Evolutionary conservation across 2,797 vertebrate species (phyloP).

Genomic region (Catamblyrhynchus diadema): DNA sequence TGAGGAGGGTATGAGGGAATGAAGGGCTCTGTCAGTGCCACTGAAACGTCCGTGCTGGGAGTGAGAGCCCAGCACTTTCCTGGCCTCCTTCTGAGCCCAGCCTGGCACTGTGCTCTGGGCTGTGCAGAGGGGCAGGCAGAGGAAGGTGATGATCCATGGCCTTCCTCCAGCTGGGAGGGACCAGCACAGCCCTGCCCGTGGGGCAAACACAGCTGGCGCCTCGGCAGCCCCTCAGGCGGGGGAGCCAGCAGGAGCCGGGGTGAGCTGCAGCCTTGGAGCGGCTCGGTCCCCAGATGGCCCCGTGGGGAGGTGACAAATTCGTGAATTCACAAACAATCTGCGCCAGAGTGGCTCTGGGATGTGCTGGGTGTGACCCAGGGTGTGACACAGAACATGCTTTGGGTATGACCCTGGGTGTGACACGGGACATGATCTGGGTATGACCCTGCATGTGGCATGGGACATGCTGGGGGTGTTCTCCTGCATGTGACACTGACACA

Average conservation of each 20-base stretch:
- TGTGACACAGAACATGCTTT: no score
- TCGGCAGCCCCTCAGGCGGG: background rate
- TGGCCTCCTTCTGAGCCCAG: background rate
- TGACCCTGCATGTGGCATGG: background rate
- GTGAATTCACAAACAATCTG: background rate
- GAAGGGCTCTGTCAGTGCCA: background rate
- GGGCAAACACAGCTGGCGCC: background rate
- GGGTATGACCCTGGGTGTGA: no score
- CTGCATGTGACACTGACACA: background rate
- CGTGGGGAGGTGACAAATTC: background rate
- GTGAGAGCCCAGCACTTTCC: background rate
- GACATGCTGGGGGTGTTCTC: no score
- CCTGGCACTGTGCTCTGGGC: background rate
- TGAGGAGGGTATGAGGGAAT: background rate
- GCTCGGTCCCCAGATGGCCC: background rate
- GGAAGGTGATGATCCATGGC: background rate
- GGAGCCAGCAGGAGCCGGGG: background rate
- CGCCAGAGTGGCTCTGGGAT: fast-evolving
- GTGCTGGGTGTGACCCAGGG: no score
- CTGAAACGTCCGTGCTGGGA: background rate
- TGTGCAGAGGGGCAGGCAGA: background rate
- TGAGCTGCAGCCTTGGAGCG: background rate
- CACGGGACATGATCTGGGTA: no score
- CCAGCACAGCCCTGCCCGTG: background rate
- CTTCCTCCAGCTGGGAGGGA: background rate